Evolutionary conservation across 2,797 vertebrate species (phyloP).

Genomic region (Ateles fusciceps): DNA sequence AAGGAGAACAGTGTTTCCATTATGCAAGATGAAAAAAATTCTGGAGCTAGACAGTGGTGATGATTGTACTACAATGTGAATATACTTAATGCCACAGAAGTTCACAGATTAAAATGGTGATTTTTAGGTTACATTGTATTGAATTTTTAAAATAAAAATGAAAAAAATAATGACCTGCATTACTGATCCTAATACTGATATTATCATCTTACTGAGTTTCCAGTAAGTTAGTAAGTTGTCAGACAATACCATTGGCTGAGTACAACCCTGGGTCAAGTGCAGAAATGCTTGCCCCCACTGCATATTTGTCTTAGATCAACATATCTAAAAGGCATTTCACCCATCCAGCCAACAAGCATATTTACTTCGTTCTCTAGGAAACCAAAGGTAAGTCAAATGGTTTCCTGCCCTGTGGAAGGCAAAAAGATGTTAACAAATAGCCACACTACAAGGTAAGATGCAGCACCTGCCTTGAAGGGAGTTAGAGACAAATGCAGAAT

Average conservation of each 20-base stretch:
- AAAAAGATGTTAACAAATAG: not conserved
- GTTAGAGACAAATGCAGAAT: fast-evolving
- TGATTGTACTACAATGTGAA: not conserved
- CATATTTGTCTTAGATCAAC: not conserved
- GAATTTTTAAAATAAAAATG: not conserved
- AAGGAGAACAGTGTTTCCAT: not conserved
- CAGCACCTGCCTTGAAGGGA: not conserved
- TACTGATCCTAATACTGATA: not conserved
- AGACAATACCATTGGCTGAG: not conserved
- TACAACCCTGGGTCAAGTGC: not conserved
- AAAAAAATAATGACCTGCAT: not conserved
- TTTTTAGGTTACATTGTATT: not conserved
- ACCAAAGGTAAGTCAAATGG: not conserved
- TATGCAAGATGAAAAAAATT: not conserved
- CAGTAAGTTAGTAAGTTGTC: not conserved
- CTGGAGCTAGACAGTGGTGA: not conserved
- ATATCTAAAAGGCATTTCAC: not conserved
- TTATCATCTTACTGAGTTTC: not conserved
- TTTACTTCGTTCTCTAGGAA: not conserved
- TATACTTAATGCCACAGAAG: not conserved
- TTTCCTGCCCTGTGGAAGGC: not conserved
- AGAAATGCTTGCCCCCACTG: too few relatives aligned
- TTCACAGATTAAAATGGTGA: not conserved
- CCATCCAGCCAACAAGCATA: not conserved
- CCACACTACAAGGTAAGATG: not conserved